phyloP scores from a whole-genome alignment of 1,140 invertebrate genomes.

The Macrocentrus cingulum region DNA sequence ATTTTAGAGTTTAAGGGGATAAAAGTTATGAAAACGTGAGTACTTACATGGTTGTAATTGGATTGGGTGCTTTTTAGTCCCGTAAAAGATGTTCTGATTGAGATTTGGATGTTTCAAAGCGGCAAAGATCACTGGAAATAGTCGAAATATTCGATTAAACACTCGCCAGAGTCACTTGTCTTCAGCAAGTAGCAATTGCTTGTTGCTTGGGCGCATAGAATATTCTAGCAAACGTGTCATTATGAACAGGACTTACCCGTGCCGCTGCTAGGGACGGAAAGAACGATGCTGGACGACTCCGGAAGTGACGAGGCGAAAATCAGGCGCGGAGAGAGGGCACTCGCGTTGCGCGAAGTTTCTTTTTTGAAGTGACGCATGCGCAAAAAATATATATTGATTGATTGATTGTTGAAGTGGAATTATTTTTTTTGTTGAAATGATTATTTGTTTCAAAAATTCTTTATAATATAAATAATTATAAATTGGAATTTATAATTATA shows the following conservation, averaged over 20 bases:
- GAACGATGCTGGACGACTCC: constrained; percentile 34
- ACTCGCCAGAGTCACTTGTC: too few relatives aligned
- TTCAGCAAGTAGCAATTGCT: too few relatives aligned
- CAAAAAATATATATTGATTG: too few relatives aligned
- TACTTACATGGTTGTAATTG: constrained; percentile 46
- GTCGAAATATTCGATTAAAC: neutral
- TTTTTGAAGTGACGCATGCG: too few relatives aligned
- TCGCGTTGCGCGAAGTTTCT: constrained; percentile 21
- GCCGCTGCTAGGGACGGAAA: constrained; percentile 49
- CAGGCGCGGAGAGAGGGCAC: neutral
- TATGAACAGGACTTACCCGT: constrained; percentile 41
- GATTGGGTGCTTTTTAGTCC: constrained; percentile 35
- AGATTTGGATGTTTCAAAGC: constrained; percentile 29
- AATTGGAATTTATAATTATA: too few relatives aligned
- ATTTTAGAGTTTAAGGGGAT: too few relatives aligned
- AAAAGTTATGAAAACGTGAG: constrained; percentile 7
- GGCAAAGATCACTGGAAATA: constrained; percentile 38
- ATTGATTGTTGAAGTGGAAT: too few relatives aligned
- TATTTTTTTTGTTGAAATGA: too few relatives aligned
- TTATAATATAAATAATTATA: too few relatives aligned
- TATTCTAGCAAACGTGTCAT: neutral
- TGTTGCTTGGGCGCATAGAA: too few relatives aligned
- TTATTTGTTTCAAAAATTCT: too few relatives aligned
- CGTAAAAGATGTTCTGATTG: constrained; percentile 25
- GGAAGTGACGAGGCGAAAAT: constrained; percentile 23